These are phyloP conservation scores for Macrocentrus cingulum DNA, from an alignment of 1,140 invertebrate genomes.

Conservation along the genomic window DNA sequence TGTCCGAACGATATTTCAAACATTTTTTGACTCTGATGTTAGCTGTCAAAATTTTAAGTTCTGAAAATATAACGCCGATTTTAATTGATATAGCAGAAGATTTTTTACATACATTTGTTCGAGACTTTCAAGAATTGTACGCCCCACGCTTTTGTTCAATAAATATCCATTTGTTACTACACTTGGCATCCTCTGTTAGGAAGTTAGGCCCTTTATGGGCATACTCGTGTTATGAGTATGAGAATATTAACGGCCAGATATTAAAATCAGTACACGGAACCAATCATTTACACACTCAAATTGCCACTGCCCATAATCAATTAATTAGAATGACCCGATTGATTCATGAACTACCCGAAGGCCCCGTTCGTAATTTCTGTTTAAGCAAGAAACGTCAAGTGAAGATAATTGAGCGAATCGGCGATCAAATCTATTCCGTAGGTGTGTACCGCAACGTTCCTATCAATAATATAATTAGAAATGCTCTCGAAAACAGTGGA, in stretches of 20 bases:
- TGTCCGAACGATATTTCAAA: slow-evolving; percentile 24
- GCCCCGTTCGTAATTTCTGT: slow-evolving; percentile 23
- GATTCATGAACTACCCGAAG: slow-evolving; percentile 23
- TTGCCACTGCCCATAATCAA: slow-evolving; percentile 24
- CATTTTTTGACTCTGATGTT: slow-evolving; percentile 10
- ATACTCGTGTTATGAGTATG: slow-evolving; percentile 31
- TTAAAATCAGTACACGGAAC: slow-evolving; percentile 32
- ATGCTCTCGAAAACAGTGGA: neutral
- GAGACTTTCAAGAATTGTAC: slow-evolving; percentile 31
- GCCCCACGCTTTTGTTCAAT: slow-evolving; percentile 32
- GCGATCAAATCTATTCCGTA: slow-evolving; percentile 25
- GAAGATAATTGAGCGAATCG: slow-evolving; percentile 29
- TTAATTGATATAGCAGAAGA: slow-evolving; percentile 8
- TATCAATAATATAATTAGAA: neutral
- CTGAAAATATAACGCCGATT: neutral
- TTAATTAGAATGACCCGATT: slow-evolving; percentile 25
- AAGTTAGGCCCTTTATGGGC: slow-evolving; percentile 31
- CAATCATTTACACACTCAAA: slow-evolving; percentile 30
- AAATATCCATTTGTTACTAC: slow-evolving; percentile 33
- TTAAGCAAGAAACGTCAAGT: slow-evolving; percentile 27
- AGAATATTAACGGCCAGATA: slow-evolving; percentile 33
- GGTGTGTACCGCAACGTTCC: slow-evolving; percentile 23
- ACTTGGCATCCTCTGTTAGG: slow-evolving; percentile 29
- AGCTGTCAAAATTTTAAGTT: slow-evolving; percentile 1
- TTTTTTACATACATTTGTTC: slow-evolving; percentile 30